A percentile compares a stretch with the other conserved stretches of the same genome.
phyloP scores from a whole-genome alignment of 2,888 invertebrate species.

The Serrognathus titanus region DNA sequence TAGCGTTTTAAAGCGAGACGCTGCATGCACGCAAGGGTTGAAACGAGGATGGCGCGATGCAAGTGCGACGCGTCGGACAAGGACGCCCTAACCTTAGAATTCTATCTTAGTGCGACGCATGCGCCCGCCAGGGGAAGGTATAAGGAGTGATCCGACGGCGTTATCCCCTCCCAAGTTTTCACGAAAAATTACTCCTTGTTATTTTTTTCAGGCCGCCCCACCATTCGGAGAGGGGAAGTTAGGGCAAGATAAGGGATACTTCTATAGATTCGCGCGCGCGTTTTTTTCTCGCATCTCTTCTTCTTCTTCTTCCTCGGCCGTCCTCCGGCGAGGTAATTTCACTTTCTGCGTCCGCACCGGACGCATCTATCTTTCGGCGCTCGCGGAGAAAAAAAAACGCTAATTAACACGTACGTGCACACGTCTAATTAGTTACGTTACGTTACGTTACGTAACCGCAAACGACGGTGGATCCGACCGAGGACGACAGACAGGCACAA shows the following conservation, averaged over 20 bases:
- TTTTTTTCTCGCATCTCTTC: background rate
- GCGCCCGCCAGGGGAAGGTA: slow-evolving; percentile 37
- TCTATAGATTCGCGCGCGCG: slow-evolving; percentile 3
- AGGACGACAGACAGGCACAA: too few relatives aligned
- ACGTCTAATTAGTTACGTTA: too few relatives aligned
- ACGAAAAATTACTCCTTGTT: slow-evolving; percentile 40
- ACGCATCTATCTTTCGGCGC: too few relatives aligned
- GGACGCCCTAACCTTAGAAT: slow-evolving; percentile 47
- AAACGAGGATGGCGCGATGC: slow-evolving; percentile 38
- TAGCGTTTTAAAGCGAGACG: slow-evolving; percentile 38
- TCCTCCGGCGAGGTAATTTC: background rate
- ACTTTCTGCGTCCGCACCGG: background rate
- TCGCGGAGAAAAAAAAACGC: too few relatives aligned
- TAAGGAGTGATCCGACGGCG: slow-evolving; percentile 43
- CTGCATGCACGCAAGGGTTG: slow-evolving; percentile 40
- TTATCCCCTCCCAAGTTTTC: slow-evolving; percentile 38
- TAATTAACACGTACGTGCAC: too few relatives aligned
- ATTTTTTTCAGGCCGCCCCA: slow-evolving; percentile 43
- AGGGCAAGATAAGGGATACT: slow-evolving; percentile 5
- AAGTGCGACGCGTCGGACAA: slow-evolving; percentile 40
- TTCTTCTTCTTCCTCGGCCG: background rate
- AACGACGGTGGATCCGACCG: too few relatives aligned
- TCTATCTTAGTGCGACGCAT: slow-evolving; percentile 46
- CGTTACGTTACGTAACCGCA: too few relatives aligned
- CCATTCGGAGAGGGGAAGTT: slow-evolving; percentile 24